phyloP scores from a whole-genome alignment of 2,113 vertebrate species.

The Macaca nemestrina region DNA sequence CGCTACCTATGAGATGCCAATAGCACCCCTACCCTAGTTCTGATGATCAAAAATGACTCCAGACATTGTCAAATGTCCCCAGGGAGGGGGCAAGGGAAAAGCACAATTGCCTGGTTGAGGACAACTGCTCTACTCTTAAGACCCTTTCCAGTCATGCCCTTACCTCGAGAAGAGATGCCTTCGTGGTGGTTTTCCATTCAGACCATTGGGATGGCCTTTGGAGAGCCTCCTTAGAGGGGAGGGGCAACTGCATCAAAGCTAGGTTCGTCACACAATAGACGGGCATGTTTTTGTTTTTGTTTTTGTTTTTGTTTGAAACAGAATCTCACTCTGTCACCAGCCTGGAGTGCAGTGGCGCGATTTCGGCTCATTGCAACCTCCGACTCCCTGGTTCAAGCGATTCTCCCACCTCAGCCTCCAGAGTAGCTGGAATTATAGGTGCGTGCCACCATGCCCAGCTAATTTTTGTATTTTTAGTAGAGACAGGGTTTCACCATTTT shows the following conservation, averaged over 20 bases:
- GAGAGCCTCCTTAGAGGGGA: constrained; percentile 86
- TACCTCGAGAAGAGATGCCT: constrained; percentile 69
- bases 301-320: no score
- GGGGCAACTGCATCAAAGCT: constrained; percentile 87
- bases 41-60: background rate
- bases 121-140: background rate
- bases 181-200: constrained; percentile 74
- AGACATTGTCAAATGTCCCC: background rate
- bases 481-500: no score
- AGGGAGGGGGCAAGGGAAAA: background rate
- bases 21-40: fast-evolving
- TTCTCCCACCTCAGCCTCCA: no score
- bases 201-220: constrained; percentile 86
- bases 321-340: no score
- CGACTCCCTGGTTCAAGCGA: no score
- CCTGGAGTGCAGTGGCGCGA: no score
- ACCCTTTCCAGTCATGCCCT: background rate
- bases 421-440: no score
- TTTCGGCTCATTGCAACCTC: no score
- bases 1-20: background rate
- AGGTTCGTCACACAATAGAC: constrained; percentile 85
- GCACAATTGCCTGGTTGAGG: fast-evolving
- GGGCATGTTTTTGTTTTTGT: constrained; percentile 76
- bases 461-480: no score
- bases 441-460: no score